Conservation (phyloP, 2,888 invertebrate genomes). For the Lamellibrachia satsuma region DNA sequence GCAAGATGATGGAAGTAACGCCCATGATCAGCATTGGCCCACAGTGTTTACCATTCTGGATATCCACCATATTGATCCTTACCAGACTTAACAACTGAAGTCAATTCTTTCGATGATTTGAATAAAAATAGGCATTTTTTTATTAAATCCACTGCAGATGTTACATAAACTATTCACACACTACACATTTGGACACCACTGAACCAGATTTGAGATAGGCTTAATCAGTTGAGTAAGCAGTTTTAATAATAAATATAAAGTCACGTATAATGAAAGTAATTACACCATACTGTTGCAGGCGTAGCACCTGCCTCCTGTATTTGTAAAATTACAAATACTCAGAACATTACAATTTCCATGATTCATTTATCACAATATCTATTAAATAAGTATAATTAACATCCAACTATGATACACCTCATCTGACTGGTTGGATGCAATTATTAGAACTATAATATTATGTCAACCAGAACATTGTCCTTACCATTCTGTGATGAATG, state of each 20-base stretch:
- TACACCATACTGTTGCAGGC: background rate
- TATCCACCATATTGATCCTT: too few relatives aligned
- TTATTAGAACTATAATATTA: background rate
- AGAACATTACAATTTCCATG: background rate
- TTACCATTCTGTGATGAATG: background rate
- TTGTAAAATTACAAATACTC: background rate
- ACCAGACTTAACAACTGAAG: too few relatives aligned
- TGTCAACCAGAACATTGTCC: background rate
- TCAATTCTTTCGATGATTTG: too few relatives aligned
- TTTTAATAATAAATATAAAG: background rate
- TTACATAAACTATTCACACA: too few relatives aligned
- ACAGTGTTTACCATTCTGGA: too few relatives aligned
- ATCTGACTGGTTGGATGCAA: background rate
- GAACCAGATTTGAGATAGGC: too few relatives aligned
- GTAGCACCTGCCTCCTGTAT: background rate
- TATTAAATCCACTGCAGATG: too few relatives aligned
- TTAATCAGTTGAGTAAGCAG: too few relatives aligned
- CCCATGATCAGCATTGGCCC: too few relatives aligned
- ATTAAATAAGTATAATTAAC: conserved; percentile 1
- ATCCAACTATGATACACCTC: background rate
- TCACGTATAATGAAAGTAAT: background rate
- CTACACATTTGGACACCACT: too few relatives aligned
- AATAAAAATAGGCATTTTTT: too few relatives aligned
- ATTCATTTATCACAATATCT: background rate
- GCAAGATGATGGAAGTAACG: too few relatives aligned